These are phyloP conservation scores for Stegastes partitus DNA, from an alignment of 2,113 vertebrate genomes.

Conservation along the genomic window DNA sequence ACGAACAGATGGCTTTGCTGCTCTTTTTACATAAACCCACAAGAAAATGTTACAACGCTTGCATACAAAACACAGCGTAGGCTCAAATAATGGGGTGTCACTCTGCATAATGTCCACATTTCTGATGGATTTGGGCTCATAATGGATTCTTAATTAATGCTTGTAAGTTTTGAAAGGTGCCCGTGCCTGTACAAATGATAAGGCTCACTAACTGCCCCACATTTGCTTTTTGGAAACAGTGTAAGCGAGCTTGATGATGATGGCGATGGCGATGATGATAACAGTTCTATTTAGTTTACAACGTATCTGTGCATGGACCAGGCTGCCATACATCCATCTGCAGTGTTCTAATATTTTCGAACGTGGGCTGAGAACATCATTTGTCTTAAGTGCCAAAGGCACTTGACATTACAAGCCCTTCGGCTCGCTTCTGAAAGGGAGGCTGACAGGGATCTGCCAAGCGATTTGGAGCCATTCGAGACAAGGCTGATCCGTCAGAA, in stretches of 20 bases:
- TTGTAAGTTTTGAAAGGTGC: conserved; percentile 60
- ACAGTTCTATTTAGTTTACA: conserved; percentile 57
- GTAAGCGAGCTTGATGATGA: conserved; percentile 57
- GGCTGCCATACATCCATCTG: conserved; percentile 47
- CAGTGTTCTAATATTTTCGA: conserved; percentile 43
- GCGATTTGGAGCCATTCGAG: conserved; percentile 38
- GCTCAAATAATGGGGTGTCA: conserved; percentile 59
- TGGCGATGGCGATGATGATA: conserved; percentile 52
- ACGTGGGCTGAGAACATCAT: conserved; percentile 58
- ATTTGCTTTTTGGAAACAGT: conserved; percentile 35
- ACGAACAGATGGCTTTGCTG: conserved; percentile 74
- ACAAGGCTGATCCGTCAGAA: conserved; percentile 55
- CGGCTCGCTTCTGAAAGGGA: conserved; percentile 57
- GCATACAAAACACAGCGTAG: conserved; percentile 55
- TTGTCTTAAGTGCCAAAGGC: conserved; percentile 74
- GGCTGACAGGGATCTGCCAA: conserved; percentile 56
- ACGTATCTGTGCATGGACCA: conserved; percentile 28
- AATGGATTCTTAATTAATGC: conserved; percentile 81
- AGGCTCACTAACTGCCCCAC: conserved; percentile 46
- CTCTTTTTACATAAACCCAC: conserved; percentile 58
- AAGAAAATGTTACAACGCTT: conserved; percentile 56
- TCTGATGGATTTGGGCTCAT: conserved; percentile 75
- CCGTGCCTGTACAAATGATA: conserved; percentile 37
- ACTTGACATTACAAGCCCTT: conserved; percentile 69
- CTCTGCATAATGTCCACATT: conserved; percentile 75